Conservation (phyloP, 35 echinoderm and acorn worm genomes). For the Ophiothrix spiculata region DNA sequence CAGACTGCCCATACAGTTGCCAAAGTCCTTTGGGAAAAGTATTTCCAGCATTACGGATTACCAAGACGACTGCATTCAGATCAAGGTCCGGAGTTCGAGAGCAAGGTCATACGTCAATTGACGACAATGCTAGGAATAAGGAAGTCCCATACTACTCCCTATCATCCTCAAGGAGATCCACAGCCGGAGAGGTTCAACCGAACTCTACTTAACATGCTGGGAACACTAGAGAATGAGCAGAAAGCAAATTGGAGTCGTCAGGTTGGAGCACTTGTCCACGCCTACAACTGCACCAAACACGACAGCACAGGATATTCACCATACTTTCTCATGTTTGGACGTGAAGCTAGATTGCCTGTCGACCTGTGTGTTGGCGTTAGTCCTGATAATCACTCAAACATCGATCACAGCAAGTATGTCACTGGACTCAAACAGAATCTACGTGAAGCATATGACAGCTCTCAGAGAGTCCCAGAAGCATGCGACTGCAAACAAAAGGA, state of each 20-base stretch:
- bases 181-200: constrained; percentile 41
- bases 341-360: constrained; percentile 40
- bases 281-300: constrained; percentile 51
- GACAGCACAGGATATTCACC: constrained; percentile 46
- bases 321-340: constrained; percentile 51
- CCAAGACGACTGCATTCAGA: constrained; percentile 38
- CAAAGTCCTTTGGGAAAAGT: constrained; percentile 46
- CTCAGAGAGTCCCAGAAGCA: background rate
- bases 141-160: constrained; percentile 52
- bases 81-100: no score
- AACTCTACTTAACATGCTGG: constrained; percentile 35
- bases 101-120: constrained; percentile 25
- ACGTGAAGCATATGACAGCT: constrained; percentile 2
- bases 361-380: constrained; percentile 41
- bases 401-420: constrained; percentile 42
- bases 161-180: constrained; percentile 60
- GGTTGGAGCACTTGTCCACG: constrained; percentile 45
- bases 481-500: constrained; percentile 22
- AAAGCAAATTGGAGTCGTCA: constrained; percentile 23
- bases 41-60: constrained; percentile 34
- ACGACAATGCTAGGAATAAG: constrained; percentile 19
- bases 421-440: background rate
- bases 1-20: constrained; percentile 37
- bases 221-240: constrained; percentile 12
- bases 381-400: constrained; percentile 24